phyloP scores from a whole-genome alignment of 2,113 vertebrate species.

The Stigmatopora argus region DNA sequence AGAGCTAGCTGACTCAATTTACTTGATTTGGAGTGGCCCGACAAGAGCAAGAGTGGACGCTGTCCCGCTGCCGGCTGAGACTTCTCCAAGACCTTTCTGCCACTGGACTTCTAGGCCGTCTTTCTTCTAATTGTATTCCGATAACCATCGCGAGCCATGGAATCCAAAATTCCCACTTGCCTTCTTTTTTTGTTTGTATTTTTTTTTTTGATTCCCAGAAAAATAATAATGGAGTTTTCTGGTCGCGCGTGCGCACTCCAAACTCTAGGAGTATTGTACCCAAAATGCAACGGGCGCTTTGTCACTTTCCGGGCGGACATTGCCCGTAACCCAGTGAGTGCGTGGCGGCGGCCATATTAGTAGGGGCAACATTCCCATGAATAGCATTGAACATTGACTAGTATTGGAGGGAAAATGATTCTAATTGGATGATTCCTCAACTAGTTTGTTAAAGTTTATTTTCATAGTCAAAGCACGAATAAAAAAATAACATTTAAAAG shows the following conservation, averaged over 20 bases:
- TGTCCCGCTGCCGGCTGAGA: slow-evolving; percentile 53
- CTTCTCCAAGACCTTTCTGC: slow-evolving; percentile 37
- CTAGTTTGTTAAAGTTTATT: no score
- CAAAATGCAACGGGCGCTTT: slow-evolving; percentile 74
- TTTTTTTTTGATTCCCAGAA: slow-evolving; percentile 74
- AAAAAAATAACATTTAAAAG: no score
- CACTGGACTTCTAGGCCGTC: slow-evolving; percentile 25
- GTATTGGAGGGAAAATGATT: no score
- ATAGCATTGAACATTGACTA: no score
- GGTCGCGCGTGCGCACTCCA: slow-evolving; percentile 76
- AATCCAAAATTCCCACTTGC: slow-evolving; percentile 56
- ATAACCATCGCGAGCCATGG: slow-evolving; percentile 46
- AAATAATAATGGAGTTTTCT: slow-evolving; percentile 81
- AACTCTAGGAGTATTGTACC: slow-evolving; percentile 79
- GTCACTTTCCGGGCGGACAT: slow-evolving; percentile 58
- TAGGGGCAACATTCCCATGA: no score
- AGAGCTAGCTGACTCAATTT: slow-evolving; percentile 57
- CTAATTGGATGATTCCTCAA: no score
- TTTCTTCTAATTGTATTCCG: slow-evolving; percentile 21
- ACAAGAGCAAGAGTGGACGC: slow-evolving; percentile 47
- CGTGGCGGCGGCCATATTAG: no score
- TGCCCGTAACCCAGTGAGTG: no score
- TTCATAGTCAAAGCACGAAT: no score
- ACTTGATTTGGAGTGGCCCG: slow-evolving; percentile 67
- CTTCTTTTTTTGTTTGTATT: slow-evolving; percentile 51